A percentile compares a stretch with the other conserved stretches of the same genome.
phyloP scores from a whole-genome alignment of 2,113 vertebrate species.

The Corythornis vintsioides region DNA sequence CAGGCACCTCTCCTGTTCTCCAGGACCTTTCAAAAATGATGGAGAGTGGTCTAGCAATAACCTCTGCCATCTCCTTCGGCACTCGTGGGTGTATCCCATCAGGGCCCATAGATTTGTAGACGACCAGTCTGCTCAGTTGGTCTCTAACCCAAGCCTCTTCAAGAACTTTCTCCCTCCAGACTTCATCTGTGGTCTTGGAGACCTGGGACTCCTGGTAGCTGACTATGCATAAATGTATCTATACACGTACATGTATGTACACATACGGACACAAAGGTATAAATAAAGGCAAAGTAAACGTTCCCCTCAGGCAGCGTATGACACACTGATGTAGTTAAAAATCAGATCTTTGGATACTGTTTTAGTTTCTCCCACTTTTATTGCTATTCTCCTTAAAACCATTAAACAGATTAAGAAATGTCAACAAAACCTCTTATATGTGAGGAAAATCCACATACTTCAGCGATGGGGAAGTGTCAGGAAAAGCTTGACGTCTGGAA shows the following conservation, averaged over 20 bases:
- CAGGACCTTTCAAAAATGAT: too few relatives aligned
- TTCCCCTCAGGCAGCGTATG: background rate
- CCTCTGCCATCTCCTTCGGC: too few relatives aligned
- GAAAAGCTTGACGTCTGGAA: too few relatives aligned
- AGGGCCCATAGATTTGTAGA: too few relatives aligned
- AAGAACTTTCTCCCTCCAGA: too few relatives aligned
- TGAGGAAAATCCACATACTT: background rate
- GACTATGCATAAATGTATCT: background rate
- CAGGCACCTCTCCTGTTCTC: too few relatives aligned
- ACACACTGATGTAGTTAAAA: background rate
- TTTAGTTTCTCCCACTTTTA: background rate
- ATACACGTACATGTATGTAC: accelerated
- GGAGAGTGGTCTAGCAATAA: too few relatives aligned
- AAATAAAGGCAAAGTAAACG: background rate
- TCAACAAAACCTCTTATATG: background rate
- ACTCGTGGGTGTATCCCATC: too few relatives aligned
- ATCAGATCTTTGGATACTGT: background rate
- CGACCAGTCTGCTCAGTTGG: too few relatives aligned
- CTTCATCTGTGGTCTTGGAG: too few relatives aligned
- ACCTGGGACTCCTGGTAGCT: too few relatives aligned
- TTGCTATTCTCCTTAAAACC: background rate
- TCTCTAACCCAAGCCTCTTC: too few relatives aligned
- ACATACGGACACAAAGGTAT: background rate
- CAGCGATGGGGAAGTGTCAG: accelerated
- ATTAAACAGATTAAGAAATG: background rate